These are phyloP conservation scores for Ctenopoma multispine DNA, from an alignment of 2,797 vertebrate genomes.

Conservation along the genomic window DNA sequence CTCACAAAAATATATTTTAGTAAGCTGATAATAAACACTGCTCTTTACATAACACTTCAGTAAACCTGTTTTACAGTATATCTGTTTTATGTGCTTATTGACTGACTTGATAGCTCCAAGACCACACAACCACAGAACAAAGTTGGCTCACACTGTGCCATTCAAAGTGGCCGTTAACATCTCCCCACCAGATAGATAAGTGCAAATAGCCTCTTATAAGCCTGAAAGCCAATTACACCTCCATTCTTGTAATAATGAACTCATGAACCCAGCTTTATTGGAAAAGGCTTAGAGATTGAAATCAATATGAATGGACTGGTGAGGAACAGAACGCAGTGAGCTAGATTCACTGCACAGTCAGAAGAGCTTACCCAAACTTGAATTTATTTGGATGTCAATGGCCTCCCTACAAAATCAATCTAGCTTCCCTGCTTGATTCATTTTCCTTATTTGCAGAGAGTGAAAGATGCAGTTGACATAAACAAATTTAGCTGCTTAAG, in stretches of 20 bases:
- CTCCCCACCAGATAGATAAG: conserved; percentile 73
- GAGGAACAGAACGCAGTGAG: conserved; percentile 49
- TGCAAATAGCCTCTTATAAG: conserved; percentile 74
- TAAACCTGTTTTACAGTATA: conserved; percentile 52
- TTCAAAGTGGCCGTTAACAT: conserved; percentile 75
- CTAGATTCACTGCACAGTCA: conserved; percentile 62
- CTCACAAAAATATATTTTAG: too few relatives aligned
- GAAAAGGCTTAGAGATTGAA: conserved; percentile 77
- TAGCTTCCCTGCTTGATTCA: conserved; percentile 21
- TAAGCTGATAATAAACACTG: too few relatives aligned
- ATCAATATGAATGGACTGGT: conserved; percentile 79
- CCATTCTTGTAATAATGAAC: conserved; percentile 83
- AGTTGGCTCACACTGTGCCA: conserved; percentile 59
- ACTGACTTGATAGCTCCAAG: conserved; percentile 57
- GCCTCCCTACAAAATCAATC: conserved; percentile 62
- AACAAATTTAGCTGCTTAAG: conserved; percentile 70
- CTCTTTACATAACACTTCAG: conserved; percentile 27
- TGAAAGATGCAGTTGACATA: conserved; percentile 56
- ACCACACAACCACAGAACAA: conserved; percentile 44
- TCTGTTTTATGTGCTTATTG: conserved; percentile 68
- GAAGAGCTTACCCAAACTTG: conserved; percentile 70
- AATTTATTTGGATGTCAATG: conserved; percentile 82
- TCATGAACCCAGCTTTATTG: conserved; percentile 80
- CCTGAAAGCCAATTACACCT: conserved; percentile 81
- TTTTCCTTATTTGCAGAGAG: conserved; percentile 55